Percentiles rank a stretch among this genome's conserved stretches.
Conservation (phyloP, 2,797 vertebrate genomes). For the Gobionotothen gibberifrons region DNA sequence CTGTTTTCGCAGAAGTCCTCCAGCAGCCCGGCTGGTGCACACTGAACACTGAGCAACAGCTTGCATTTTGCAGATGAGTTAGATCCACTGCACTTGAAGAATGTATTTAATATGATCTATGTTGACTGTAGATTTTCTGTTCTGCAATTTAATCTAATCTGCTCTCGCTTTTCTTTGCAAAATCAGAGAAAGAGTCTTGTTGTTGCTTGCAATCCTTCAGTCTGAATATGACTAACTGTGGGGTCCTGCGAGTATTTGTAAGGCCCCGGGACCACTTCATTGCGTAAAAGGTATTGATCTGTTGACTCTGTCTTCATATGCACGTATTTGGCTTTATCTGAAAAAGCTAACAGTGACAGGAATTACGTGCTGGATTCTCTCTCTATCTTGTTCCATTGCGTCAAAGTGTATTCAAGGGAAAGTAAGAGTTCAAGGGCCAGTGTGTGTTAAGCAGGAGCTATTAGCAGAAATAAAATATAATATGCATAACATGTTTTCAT, state of each 20-base stretch:
- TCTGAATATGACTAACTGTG: slow-evolving; percentile 31
- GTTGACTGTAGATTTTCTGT: slow-evolving; percentile 2
- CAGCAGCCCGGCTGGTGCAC: slow-evolving; percentile 55
- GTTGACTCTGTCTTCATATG: slow-evolving; percentile 66
- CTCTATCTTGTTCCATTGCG: neutral
- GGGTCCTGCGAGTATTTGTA: slow-evolving; percentile 67
- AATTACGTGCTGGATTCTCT: slow-evolving; percentile 32
- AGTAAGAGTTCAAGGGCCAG: neutral
- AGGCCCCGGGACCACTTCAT: slow-evolving; percentile 22
- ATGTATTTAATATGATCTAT: neutral
- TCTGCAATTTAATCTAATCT: neutral
- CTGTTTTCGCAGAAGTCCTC: slow-evolving; percentile 65
- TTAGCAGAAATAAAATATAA: too few relatives aligned
- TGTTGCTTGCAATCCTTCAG: slow-evolving; percentile 15
- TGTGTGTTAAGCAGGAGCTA: too few relatives aligned
- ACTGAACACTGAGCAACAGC: slow-evolving; percentile 68
- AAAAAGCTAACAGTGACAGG: slow-evolving; percentile 22
- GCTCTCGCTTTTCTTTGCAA: slow-evolving; percentile 11
- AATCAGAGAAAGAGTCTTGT: slow-evolving; percentile 3
- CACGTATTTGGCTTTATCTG: slow-evolving; percentile 67
- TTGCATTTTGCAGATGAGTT: slow-evolving; percentile 67
- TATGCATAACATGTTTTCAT: too few relatives aligned
- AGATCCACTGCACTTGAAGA: slow-evolving; percentile 3
- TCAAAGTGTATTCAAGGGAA: neutral
- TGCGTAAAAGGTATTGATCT: slow-evolving; percentile 77